Percentiles rank a stretch among this genome's conserved stretches.
Conservation (phyloP, 2,113 vertebrate genomes). For the Xiphorhynchus elegans region DNA sequence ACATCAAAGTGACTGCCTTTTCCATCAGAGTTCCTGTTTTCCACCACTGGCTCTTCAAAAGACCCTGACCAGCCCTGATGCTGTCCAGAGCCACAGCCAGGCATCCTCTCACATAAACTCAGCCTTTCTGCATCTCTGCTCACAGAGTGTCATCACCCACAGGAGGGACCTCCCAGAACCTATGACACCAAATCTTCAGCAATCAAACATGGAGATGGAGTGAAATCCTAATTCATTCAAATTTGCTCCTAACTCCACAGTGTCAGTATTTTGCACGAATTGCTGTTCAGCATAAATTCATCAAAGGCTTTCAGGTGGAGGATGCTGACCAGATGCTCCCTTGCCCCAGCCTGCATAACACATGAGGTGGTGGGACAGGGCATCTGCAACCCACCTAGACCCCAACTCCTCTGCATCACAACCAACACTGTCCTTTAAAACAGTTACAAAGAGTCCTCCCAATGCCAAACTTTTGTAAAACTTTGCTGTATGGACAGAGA, state of each 20-base stretch:
- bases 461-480: neutral
- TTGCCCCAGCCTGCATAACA: neutral
- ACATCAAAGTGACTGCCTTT: fast-evolving
- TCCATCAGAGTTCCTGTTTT: neutral
- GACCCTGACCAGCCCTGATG: neutral
- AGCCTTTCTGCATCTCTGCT: neutral
- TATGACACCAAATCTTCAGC: neutral
- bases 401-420: neutral
- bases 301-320: neutral
- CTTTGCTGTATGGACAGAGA: neutral
- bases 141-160: fast-evolving
- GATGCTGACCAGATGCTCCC: neutral
- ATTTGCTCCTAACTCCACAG: fast-evolving
- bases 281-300: neutral
- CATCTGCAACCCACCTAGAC: neutral
- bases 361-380: neutral
- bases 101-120: fast-evolving
- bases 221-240: neutral
- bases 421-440: neutral
- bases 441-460: neutral
- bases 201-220: neutral
- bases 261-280: neutral
- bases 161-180: neutral
- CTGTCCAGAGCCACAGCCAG: neutral
- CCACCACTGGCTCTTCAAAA: neutral